A percentile compares a stretch with the other conserved stretches of the same genome.
phyloP scores from a whole-genome alignment of 64 coral and sea anemone species.

The Catalaphyllia jardinei region DNA sequence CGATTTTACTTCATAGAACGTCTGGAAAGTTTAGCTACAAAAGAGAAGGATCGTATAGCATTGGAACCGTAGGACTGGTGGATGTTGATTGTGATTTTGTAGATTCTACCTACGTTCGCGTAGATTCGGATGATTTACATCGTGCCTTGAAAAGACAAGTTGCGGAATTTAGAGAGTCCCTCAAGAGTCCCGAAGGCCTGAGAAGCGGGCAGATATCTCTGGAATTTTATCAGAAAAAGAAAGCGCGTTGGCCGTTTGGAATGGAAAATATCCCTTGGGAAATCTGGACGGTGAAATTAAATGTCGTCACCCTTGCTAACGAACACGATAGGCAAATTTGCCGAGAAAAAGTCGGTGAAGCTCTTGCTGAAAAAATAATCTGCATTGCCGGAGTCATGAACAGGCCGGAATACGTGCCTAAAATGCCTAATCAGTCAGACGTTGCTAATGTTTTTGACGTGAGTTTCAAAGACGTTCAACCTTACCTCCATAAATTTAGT shows the following conservation, averaged over 20 bases:
- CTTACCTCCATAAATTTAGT: constrained; percentile 81
- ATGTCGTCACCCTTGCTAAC: constrained; percentile 65
- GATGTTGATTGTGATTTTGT: constrained; percentile 95
- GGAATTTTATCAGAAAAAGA: constrained; percentile 98
- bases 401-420: constrained; percentile 90
- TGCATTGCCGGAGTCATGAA: constrained; percentile 96
- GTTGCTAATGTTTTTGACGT: constrained; percentile 90
- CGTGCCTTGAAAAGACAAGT: constrained; percentile 80
- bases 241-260: constrained; percentile 95
- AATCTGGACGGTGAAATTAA: constrained; percentile 96
- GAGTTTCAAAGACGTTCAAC: constrained; percentile 73
- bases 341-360: constrained; percentile 95
- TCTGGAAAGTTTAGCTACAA: constrained; percentile 97
- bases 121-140: constrained; percentile 85
- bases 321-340: constrained; percentile 94
- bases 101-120: constrained; percentile 91
- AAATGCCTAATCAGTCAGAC: constrained; percentile 91
- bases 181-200: constrained; percentile 62
- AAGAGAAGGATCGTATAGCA: constrained; percentile 92
- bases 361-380: constrained; percentile 88
- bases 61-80: constrained; percentile 89
- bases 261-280: constrained; percentile 96
- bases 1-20: constrained; percentile 96
- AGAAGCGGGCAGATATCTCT: constrained; percentile 88
- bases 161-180: constrained; percentile 86